Evolutionary conservation across 2,888 invertebrate genomes (phyloP), one percentile per base, ranked within the genome.

Genomic region (Drosophila pseudotalamancana): DNA sequence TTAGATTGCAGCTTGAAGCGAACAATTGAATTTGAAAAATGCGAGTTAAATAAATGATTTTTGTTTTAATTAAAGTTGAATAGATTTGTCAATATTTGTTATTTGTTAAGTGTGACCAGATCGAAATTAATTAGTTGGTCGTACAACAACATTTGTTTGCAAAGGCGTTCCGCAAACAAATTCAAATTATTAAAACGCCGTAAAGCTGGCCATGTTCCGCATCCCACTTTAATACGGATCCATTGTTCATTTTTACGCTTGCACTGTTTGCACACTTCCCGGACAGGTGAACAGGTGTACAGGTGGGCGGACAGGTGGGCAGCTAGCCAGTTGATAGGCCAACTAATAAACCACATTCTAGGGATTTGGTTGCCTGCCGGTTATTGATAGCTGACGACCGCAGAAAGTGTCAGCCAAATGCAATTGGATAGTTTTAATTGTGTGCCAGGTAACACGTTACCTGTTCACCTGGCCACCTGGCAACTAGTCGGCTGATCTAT

Each of bases 331-430:
- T 9, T 14, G 19, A 27, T 45, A 16, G 37, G 19, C 18, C 23
- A 45, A 37, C 21, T 50, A 40, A 40, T 56, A 68, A 77, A 84
- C 87, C 81, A 60, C 87, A 81, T 80, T 68, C 63, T 77, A 43
- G 63, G 87, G 77, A 84, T 87, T 80, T 63, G 54, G 75, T 81
- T 84, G 63, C 39, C 46, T 42, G 54, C 29, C 32, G 40, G 45
- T 68, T 80, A 87, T 84, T 84, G 87, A 81, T 81, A 87, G 87
- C 66, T 55, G 42, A 6, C 51, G 59, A 83, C 87, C 81, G 67
- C 84, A 74, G 67, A 55, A 54, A 66, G 65, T 54, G 74, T 55
- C 73, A 60, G 64, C 9, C 42, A 23, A 65, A 57, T 66, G 83
- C 57, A 72, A 85, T 78, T 69, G 43, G 62, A 84, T 84, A 74